Percentiles rank a stretch among this genome's conserved stretches.
Evolutionary conservation across 2,113 vertebrate species (phyloP).

Genomic region (Lophura nycthemera): DNA sequence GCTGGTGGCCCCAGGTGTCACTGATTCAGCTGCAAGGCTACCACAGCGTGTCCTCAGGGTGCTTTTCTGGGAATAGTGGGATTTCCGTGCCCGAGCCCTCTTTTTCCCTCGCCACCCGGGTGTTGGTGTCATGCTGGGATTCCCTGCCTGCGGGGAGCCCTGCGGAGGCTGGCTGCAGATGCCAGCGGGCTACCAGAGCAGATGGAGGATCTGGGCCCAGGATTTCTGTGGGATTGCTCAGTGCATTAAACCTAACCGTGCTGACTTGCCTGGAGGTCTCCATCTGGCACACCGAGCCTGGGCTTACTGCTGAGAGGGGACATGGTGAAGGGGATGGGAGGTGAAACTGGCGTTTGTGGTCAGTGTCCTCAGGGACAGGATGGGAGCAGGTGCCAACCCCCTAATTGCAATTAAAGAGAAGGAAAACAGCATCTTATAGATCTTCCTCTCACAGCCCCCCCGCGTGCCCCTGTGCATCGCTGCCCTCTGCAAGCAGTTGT

Average conservation of each 20-base stretch:
- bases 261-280: neutral
- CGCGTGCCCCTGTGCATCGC: neutral
- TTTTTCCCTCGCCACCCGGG: rapidly evolving
- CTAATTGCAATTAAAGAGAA: neutral
- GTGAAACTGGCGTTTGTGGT: neutral
- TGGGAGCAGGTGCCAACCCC: neutral
- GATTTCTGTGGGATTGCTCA: neutral
- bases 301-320: neutral
- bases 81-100: rapidly evolving
- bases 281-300: neutral
- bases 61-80: rapidly evolving
- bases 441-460: neutral
- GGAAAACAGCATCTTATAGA: rapidly evolving
- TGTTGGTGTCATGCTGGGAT: neutral
- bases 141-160: neutral
- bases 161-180: rapidly evolving
- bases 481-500: neutral
- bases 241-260: neutral
- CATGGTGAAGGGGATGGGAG: neutral
- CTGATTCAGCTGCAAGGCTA: neutral
- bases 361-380: neutral
- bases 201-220: neutral
- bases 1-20: neutral
- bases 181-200: rapidly evolving
- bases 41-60: rapidly evolving